phyloP scores from a whole-genome alignment of 2,888 invertebrate species.

The Acrocyrtus sp. region DNA sequence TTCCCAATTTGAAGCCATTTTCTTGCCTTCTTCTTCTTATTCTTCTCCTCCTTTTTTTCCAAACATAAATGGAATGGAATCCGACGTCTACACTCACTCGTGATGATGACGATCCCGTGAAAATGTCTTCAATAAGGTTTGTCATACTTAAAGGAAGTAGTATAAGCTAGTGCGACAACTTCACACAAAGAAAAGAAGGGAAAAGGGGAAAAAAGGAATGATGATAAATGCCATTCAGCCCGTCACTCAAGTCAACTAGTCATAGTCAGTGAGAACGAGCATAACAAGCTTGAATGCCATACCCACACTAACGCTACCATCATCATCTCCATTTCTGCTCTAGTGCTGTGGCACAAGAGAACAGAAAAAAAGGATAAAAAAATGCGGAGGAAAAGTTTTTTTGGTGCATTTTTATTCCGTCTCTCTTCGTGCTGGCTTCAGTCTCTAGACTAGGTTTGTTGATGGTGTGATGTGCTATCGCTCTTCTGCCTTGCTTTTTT shows the following conservation, averaged over 20 bases:
- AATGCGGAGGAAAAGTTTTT: background rate
- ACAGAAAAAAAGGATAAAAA: too few relatives aligned
- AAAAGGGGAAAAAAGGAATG: constrained; percentile 33
- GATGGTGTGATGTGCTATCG: too few relatives aligned
- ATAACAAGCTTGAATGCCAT: background rate
- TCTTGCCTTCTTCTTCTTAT: too few relatives aligned
- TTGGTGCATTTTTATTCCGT: too few relatives aligned
- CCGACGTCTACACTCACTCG: too few relatives aligned
- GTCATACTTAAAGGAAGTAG: too few relatives aligned
- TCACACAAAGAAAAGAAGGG: background rate
- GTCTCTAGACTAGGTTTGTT: too few relatives aligned
- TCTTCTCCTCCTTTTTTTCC: constrained; percentile 10
- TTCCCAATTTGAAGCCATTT: too few relatives aligned
- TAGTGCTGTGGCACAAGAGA: too few relatives aligned
- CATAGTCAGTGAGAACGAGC: constrained; percentile 49
- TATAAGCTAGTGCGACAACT: constrained; percentile 2
- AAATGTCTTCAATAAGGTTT: constrained; percentile 47
- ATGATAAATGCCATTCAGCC: constrained; percentile 51
- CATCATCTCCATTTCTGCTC: too few relatives aligned
- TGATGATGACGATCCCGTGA: constrained; percentile 38
- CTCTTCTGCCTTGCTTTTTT: too few relatives aligned
- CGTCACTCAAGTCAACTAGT: constrained; percentile 43
- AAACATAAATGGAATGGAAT: constrained; percentile 39
- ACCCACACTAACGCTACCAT: background rate
- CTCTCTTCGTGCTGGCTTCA: too few relatives aligned